Base-by-base conservation (phyloP, 2,113 vertebrate species). In the Rhadina sibilatrix region DNA sequence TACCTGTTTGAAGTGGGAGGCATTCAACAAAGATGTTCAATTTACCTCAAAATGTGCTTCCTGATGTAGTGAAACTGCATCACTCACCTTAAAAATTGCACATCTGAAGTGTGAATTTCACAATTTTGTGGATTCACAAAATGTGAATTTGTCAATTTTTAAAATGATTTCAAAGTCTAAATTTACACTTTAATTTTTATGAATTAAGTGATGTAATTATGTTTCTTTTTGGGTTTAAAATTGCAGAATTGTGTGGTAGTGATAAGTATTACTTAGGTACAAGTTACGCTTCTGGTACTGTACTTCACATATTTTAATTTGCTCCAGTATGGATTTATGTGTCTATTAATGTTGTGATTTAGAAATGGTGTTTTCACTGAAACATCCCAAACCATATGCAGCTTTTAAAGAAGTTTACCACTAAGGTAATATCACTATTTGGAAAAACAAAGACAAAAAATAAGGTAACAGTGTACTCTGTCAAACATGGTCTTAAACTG, bases 41-140 rank as follows among this genome's bases (percentile, higher is more conserved):
- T 47, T 65, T 60, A 24, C 22, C 22, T 86, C 15, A 74, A 74
- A 83, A 50, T 38, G 3, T 40, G 11, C 13, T 74, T 31, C 12
- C 65, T 61, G 65, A 44, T 0, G 0, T 20, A 49, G 25, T 14
- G 11, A 80, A 93, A 69, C 6, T 38, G 6, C 11, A 4, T 57
- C 5, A 1, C 61, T 35, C 18, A 4, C 12, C 30, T 50, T 74
- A 52, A 15, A 50, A 65, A 46, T 78, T 76, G 11, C 6, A 24
- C 1, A 9, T 54, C 50, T 81, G 35, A 66, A 90, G 63, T 38
- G 3, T 44, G 35, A 52, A 31, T 52, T 79, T 76, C 74, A 50
- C 7, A 18, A 44, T 40, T 40, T 40, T 40, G 40, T 40, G 40
- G 14, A 40, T 40, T 40, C 40, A 40, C 40, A 40, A 40, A 40